phyloP scores from a whole-genome alignment of 2,797 vertebrate genomes.

The Hapalemur alaotrensis region DNA sequence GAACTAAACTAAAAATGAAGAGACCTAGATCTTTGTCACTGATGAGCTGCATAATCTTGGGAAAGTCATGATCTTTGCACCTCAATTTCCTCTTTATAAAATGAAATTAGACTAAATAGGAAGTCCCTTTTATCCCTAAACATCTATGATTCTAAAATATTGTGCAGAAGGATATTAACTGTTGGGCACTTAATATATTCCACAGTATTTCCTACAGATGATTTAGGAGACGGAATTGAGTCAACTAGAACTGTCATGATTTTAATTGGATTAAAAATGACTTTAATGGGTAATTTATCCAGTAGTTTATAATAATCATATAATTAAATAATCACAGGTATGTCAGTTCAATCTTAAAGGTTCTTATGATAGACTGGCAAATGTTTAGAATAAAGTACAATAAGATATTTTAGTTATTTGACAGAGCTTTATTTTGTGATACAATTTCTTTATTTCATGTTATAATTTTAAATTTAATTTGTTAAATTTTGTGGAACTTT shows the following conservation, averaged over 20 bases:
- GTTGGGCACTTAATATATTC: neutral
- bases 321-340: conserved; percentile 68
- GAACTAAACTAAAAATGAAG: conserved; percentile 8
- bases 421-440: conserved; percentile 25
- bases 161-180: neutral
- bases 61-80: neutral
- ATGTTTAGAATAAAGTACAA: neutral
- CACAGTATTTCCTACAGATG: conserved; percentile 48
- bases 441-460: conserved; percentile 42
- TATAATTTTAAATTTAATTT: conserved; percentile 53
- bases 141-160: neutral
- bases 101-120: neutral
- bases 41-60: neutral
- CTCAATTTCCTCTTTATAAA: conserved; percentile 29
- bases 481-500: conserved; percentile 57
- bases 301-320: conserved; percentile 67
- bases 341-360: conserved; percentile 44
- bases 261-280: conserved; percentile 71
- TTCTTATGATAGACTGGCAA: neutral
- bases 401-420: neutral
- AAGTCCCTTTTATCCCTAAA: neutral
- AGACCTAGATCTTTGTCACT: neutral
- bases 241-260: conserved; percentile 63
- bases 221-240: conserved; percentile 55
- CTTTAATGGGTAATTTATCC: conserved; percentile 64